Evolutionary conservation across 2,113 vertebrate genomes (phyloP), one percentile per base, ranked within the genome.

Genomic region (Dendropsophus ebraccatus): DNA sequence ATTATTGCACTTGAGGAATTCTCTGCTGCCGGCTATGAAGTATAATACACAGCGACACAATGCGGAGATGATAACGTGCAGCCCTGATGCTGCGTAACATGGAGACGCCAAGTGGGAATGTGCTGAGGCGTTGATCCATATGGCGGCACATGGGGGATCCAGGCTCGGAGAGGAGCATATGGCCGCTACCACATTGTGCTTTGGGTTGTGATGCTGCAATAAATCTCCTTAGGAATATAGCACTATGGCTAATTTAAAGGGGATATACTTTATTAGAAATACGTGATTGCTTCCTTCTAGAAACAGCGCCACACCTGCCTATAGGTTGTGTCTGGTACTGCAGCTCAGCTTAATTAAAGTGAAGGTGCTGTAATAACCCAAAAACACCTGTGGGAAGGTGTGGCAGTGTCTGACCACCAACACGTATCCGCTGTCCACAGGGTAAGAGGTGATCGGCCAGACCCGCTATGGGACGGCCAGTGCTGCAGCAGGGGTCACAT

Each of bases 121-220:
- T 37, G 67, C 19, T 70, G 67, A 70, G 67, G 67, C 67, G 35
- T 70, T 70, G 3, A 37, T 13, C 62, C 65, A 69, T 69, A 69
- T 69, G 67, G 65, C 67, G 21, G 67, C 35, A 23, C 19, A 70
- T 70, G 35, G 67, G 28, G 32, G 32, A 41, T 70, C 67, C 21
- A 41, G 67, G 67, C 19, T 35, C 32, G 21, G 35, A 37, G 35
- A 41, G 19, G 32, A 70, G 67, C 67, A 70, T 70, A 70, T 70
- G 67, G 67, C 35, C 19, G 12, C 17, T 70, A 70, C 32, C 67
- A 37, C 67, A 70, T 70, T 70, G 65, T 70, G 4, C 21, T 70
- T 10, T 70, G 30, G 35, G 30, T 9, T 62, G 9, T 69, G 35
- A 21, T 41, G 19, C 67, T 37, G 67, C 67, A 70, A 19, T 11